phyloP scores from a whole-genome alignment of 2,797 vertebrate species.

The Odontamblyopus rebecca region DNA sequence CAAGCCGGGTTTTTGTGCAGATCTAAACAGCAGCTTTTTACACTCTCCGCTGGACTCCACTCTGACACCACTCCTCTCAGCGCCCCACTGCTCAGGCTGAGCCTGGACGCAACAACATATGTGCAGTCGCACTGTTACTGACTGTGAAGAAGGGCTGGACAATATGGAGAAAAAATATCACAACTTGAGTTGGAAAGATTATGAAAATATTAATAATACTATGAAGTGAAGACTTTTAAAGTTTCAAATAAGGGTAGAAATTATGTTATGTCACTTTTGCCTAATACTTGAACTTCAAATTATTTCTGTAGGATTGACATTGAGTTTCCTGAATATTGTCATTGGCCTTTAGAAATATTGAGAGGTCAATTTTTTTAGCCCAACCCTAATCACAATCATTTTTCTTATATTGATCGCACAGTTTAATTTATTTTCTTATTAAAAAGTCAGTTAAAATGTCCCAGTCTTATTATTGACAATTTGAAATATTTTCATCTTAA shows the following conservation, averaged over 20 bases:
- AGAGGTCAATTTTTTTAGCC: too few relatives aligned
- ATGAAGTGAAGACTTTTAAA: too few relatives aligned
- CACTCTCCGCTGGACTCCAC: conserved; percentile 59
- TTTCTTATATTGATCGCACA: too few relatives aligned
- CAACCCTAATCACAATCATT: too few relatives aligned
- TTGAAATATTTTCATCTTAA: neutral
- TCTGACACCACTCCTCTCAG: conserved; percentile 34
- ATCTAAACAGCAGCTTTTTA: conserved; percentile 61
- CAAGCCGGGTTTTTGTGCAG: conserved; percentile 45
- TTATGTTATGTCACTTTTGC: too few relatives aligned
- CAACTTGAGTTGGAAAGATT: neutral
- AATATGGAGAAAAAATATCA: neutral
- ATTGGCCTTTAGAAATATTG: too few relatives aligned
- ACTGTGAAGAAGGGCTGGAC: neutral
- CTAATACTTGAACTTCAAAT: too few relatives aligned
- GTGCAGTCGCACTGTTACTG: neutral
- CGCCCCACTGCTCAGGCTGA: conserved; percentile 23
- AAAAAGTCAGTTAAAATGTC: neutral
- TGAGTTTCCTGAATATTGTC: too few relatives aligned
- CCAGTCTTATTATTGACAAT: neutral
- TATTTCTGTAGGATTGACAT: too few relatives aligned
- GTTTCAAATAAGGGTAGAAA: too few relatives aligned
- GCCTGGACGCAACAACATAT: neutral
- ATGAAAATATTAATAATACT: too few relatives aligned
- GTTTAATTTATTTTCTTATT: too few relatives aligned